phyloP scores from a whole-genome alignment of 2,797 vertebrate species.

The Acanthiza pusilla region DNA sequence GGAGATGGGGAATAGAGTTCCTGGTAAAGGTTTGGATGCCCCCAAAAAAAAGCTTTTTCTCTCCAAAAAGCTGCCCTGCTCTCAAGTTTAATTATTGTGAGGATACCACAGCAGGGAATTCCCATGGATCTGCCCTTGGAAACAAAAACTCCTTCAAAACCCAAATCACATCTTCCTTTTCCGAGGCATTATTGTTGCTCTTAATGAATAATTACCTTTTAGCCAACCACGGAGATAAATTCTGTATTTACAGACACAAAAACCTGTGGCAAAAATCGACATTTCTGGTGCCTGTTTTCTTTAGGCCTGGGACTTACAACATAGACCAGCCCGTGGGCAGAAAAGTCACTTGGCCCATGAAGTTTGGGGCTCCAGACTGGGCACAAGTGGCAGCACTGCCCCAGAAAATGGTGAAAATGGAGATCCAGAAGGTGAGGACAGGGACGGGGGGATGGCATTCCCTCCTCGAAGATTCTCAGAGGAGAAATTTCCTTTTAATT shows the following conservation, averaged over 20 bases:
- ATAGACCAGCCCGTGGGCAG: not conserved
- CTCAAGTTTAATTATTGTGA: not conserved
- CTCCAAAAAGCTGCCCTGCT: not conserved
- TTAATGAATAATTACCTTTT: accelerated
- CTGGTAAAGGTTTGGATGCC: not conserved
- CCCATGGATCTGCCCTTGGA: not conserved
- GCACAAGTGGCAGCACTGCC: conserved; percentile 67
- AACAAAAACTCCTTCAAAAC: not conserved
- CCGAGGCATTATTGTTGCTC: accelerated
- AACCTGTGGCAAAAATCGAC: not conserved
- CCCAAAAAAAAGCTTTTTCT: not conserved
- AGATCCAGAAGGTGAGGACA: conserved; percentile 67
- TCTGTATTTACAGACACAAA: not conserved
- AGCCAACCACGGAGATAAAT: not conserved
- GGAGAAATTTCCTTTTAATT: too few species aligned
- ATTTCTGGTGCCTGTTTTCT: not conserved
- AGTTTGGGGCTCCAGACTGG: conserved; percentile 88
- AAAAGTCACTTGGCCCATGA: conserved; percentile 85
- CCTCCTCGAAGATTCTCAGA: not conserved
- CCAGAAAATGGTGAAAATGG: conserved; percentile 73
- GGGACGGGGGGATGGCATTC: not conserved
- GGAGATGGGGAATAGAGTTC: not conserved
- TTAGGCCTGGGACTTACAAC: conserved; percentile 81
- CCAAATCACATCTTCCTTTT: not conserved
- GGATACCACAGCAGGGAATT: not conserved